These are phyloP conservation scores for Serilophus lunatus DNA, from an alignment of 2,113 vertebrate species.

Conservation along the genomic window DNA sequence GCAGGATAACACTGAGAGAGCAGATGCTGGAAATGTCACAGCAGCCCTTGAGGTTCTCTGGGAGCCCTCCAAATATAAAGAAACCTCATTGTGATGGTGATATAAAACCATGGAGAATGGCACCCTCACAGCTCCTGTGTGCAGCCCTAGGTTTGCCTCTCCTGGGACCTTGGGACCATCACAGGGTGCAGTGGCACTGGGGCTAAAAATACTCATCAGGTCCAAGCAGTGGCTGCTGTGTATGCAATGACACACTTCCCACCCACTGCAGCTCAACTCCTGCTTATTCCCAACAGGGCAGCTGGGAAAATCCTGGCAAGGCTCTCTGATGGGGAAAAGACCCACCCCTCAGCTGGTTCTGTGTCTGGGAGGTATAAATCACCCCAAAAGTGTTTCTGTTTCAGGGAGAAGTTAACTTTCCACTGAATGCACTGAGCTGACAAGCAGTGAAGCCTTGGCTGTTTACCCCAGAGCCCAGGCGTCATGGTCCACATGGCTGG, in stretches of 20 bases:
- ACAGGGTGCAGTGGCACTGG: rapidly evolving
- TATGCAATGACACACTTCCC: background rate
- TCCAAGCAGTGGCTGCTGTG: background rate
- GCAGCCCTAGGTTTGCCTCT: background rate
- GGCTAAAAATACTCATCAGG: background rate
- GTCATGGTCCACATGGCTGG: slow-evolving; percentile 8
- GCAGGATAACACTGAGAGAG: background rate
- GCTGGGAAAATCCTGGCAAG: background rate
- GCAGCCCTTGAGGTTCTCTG: rapidly evolving
- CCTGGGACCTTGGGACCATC: rapidly evolving
- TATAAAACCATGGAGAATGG: background rate
- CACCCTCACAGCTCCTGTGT: background rate
- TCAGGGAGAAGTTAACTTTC: slow-evolving; percentile 21
- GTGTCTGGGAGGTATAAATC: background rate
- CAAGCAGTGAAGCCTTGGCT: slow-evolving; percentile 20
- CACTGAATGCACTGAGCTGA: slow-evolving; percentile 30
- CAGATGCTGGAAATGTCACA: background rate
- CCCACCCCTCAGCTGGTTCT: background rate
- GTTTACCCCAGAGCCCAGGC: slow-evolving; percentile 19
- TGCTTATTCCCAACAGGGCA: background rate
- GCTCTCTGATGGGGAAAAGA: background rate
- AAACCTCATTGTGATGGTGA: background rate
- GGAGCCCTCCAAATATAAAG: background rate
- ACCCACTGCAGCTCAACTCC: background rate
- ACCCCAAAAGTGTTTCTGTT: background rate